Percentiles rank a stretch among this genome's conserved stretches.
Conservation (phyloP, 2,113 vertebrate genomes). For the Laticauda colubrina region DNA sequence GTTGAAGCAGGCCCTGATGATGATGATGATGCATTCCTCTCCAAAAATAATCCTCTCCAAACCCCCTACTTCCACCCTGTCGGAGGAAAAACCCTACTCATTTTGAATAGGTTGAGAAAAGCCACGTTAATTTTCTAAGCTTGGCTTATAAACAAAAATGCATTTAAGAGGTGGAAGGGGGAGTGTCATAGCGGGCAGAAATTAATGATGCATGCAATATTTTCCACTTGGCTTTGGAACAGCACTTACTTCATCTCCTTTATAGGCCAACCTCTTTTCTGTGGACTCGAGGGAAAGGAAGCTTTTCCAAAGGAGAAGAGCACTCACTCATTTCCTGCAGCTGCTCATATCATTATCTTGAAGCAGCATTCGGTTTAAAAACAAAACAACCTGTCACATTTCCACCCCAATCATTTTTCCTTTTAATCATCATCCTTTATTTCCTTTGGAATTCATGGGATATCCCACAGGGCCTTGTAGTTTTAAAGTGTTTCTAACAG, state of each 20-base stretch:
- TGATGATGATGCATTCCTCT: neutral
- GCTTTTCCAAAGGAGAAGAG: neutral
- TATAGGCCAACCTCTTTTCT: neutral
- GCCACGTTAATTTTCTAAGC: neutral
- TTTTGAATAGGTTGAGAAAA: neutral
- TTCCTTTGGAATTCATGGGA: neutral
- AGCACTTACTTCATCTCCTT: neutral
- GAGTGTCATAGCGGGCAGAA: too few species aligned
- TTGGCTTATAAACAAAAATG: neutral
- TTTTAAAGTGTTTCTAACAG: neutral
- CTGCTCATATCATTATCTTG: neutral
- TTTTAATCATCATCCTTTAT: conserved; percentile 32
- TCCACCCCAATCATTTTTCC: conserved; percentile 19
- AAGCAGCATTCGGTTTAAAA: neutral
- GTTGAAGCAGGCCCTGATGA: neutral
- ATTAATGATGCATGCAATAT: neutral
- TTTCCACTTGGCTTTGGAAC: neutral
- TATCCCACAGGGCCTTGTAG: neutral
- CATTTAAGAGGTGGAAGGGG: neutral
- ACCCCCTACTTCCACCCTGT: too few species aligned
- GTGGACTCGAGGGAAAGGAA: neutral
- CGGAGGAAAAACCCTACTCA: neutral
- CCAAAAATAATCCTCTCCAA: neutral
- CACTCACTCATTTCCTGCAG: neutral
- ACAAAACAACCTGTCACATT: neutral